Base-by-base conservation (phyloP, 37 sponge, comb jelly and placozoan genomes). In the Crambe crambe region DNA sequence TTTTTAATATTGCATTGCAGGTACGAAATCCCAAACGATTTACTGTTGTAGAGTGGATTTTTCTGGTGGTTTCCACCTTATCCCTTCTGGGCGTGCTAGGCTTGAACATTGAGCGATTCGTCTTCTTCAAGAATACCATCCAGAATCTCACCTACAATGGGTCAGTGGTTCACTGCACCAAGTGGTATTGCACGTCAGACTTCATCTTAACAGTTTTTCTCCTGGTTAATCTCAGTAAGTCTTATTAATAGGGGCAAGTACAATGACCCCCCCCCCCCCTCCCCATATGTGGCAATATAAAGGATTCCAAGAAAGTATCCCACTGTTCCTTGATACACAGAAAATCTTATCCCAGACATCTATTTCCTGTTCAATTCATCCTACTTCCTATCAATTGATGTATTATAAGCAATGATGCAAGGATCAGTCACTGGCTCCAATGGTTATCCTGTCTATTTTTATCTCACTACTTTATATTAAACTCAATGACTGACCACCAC, bases 11-110 rank as follows among this genome's bases (percentile, higher is more conserved):
- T n/a, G n/a, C n/a, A n/a, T n/a, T 58, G 12, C 36, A 89, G 89
- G 21, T 79, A 27, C 75, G 85, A 15, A 83, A 89, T 42, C 54
- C 38, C 26, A 73, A 38, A 27, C 58, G 85, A 21, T 74, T 89
- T 31, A 12, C 42, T 12, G 82, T 78, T 74, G n/a, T 83, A 17
- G 84, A 89, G 25, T 89, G 89, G 89, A 42, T 79, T 2, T 89
- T 83, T 70, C 1, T 83, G 25, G 36, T 66, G 12, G 37, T 89
- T 29, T 64, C 74, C 38, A 35, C 76, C 4, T 35, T 89, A 27
- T 66, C 84, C 9, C 39, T 89, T n/a, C 58, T 83, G 18, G 70
- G 36, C 12, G 60, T 70, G 29, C n/a, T 79, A 10, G 84, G 70
- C 15, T 0, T 89, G 12, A 68, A 68, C 64, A 83, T 83, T 42